These are phyloP conservation scores for Trichonephila clavata DNA, from an alignment of 1,140 invertebrate genomes.

Conservation along the genomic window DNA sequence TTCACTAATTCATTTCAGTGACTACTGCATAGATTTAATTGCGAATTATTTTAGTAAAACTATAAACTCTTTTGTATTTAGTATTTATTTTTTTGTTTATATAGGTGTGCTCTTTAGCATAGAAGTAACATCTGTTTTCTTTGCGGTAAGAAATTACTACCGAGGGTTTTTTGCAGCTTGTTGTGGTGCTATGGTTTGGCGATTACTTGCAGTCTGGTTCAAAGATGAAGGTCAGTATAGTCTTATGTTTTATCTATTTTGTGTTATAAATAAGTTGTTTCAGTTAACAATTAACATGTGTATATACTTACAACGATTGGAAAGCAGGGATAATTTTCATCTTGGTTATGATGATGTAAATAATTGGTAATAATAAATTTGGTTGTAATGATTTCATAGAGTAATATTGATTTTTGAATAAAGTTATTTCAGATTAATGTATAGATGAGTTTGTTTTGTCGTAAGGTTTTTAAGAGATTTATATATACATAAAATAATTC, in stretches of 20 bases:
- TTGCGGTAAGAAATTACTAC: conserved; percentile 99
- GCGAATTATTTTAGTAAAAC: no score
- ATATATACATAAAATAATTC: no score
- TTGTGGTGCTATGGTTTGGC: conserved; percentile 96
- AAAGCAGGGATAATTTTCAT: no score
- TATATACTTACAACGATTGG: no score
- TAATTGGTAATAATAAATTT: no score
- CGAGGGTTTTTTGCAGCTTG: conserved; percentile 98
- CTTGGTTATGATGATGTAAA: no score
- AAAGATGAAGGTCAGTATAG: conserved; percentile 87
- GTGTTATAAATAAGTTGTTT: not conserved
- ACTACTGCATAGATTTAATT: not conserved
- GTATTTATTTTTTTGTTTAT: not conserved
- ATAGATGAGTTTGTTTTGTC: no score
- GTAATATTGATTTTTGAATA: no score
- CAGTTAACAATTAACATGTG: no score
- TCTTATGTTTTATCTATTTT: not conserved
- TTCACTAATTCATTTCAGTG: not conserved
- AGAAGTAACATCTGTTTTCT: conserved; percentile 99
- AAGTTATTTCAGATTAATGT: no score
- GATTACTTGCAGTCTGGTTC: conserved; percentile 96
- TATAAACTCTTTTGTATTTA: not conserved
- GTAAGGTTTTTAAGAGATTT: no score
- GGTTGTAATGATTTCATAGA: no score
- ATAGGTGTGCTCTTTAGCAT: conserved; percentile 97